These are phyloP conservation scores for Stramonita haemastoma DNA, from an alignment of 2,888 invertebrate species.

Conservation along the genomic window DNA sequence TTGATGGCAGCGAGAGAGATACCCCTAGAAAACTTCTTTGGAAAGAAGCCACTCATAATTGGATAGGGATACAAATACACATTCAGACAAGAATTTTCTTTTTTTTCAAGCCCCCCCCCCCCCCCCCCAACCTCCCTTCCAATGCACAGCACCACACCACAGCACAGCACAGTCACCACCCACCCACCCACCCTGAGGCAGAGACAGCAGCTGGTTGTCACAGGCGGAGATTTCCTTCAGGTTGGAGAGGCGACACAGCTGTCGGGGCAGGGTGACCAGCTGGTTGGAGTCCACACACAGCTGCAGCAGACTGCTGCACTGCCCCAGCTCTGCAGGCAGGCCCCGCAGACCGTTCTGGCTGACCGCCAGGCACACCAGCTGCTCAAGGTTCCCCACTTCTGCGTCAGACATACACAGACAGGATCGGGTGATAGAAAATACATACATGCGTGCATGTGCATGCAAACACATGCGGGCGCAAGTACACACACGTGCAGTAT, in stretches of 20 bases:
- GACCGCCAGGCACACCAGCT: slow-evolving; percentile 47
- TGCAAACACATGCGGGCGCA: background rate
- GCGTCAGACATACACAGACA: slow-evolving; percentile 10
- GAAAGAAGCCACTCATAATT: no score
- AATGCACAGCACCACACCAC: background rate
- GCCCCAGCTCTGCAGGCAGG: slow-evolving; percentile 49
- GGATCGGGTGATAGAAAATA: background rate
- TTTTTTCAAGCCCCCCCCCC: no score
- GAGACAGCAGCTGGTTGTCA: slow-evolving; percentile 51
- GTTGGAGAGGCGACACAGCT: slow-evolving; percentile 47
- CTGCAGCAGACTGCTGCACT: slow-evolving; percentile 46
- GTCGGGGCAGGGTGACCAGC: slow-evolving; percentile 50
- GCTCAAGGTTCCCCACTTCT: slow-evolving; percentile 51
- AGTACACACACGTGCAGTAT: background rate
- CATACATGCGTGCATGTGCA: background rate
- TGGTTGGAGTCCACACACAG: slow-evolving; percentile 54
- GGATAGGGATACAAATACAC: no score
- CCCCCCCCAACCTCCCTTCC: no score
- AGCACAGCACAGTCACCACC: background rate
- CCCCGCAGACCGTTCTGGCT: slow-evolving; percentile 50
- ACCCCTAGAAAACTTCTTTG: no score
- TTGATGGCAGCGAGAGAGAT: no score
- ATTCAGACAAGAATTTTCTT: no score
- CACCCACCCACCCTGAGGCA: slow-evolving; percentile 54
- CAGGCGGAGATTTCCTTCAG: slow-evolving; percentile 53